These are phyloP conservation scores for Diacarnus erythraeanus DNA, from an alignment of 37 sponge, comb jelly and placozoan species.

Conservation along the genomic window DNA sequence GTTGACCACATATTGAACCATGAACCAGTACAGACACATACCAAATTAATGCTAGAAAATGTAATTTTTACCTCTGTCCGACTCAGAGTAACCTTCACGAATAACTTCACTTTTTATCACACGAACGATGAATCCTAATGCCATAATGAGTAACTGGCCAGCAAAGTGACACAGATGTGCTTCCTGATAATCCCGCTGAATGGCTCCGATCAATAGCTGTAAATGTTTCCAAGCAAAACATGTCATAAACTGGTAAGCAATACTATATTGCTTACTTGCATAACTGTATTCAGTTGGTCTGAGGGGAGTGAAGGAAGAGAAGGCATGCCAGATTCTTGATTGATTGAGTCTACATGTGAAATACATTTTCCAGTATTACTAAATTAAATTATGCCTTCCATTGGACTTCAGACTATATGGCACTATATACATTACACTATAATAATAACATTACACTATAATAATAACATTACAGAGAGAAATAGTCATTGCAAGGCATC, in stretches of 20 bases:
- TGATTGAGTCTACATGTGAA: too few relatives aligned
- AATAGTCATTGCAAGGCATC: too few relatives aligned
- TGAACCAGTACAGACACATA: neutral
- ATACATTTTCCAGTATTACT: too few relatives aligned
- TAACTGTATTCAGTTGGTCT: conserved; percentile 47
- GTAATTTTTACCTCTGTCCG: neutral
- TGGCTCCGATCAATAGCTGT: conserved; percentile 31
- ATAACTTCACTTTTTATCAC: conserved; percentile 46
- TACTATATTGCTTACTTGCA: conserved; percentile 20
- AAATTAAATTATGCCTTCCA: too few relatives aligned
- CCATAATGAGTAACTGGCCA: conserved; percentile 74
- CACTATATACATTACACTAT: too few relatives aligned
- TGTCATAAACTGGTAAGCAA: neutral
- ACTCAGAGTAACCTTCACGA: conserved; percentile 12
- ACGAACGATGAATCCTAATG: conserved; percentile 57
- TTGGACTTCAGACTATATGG: too few relatives aligned
- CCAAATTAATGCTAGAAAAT: too few relatives aligned
- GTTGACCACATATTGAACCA: neutral
- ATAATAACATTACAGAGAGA: too few relatives aligned
- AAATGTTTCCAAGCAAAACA: neutral
- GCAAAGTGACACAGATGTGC: conserved; percentile 65
- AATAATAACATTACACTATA: too few relatives aligned
- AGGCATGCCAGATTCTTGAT: conserved; percentile 2
- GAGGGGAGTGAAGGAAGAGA: conserved; percentile 62
- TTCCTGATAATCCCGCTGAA: conserved; percentile 21